Evolutionary conservation across 2,113 vertebrate species (phyloP), one percentile per base, ranked within the genome.

Genomic region (Struthio camelus): DNA sequence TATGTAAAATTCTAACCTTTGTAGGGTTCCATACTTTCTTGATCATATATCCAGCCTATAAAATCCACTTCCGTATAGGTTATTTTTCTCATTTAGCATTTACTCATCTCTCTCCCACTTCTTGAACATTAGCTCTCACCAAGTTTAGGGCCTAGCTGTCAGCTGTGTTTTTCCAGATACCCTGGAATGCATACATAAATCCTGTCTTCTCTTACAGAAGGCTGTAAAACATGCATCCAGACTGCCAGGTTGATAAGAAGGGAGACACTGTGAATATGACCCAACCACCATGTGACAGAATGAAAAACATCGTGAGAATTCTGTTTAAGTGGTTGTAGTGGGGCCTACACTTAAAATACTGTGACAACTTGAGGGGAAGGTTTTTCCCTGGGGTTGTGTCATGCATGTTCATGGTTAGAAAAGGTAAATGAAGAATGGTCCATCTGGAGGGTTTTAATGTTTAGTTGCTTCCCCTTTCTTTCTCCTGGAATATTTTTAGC

Each of bases 71-170:
- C 92, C 86, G 53, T 56, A 56, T 27, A 18, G 28, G 18, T 42
- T 17, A 19, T 54, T 83, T 61, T 7, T 32, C 14, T 64, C n/a
- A 23, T 64, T 61, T 42, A 53, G 59, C 28, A 14, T 32, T 42
- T 62, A 15, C 51, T 82, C 53, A n/a, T 85, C 27, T 50, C 27
- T 50, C 18, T 40, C 20, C 25, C 51, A 12, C 56, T 28, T 91
- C 95, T 94, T 40, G 75, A 84, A 38, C 40, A 30, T 58, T 72
- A 72, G 78, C 76, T 93, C 95, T 85, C 81, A 90, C 76, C 65
- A 44, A 53, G 36, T 65, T 72, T 50, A 42, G 90, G 46, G 46
- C 53, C 24, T 73, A 66, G 18, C 4, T 14, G 34, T 46, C n/a
- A 6, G 51, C 50, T 61, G 36, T 64, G 38, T 79, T 53, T 64